Evolutionary conservation across 2,797 vertebrate species (phyloP).

Genomic region (Geotrypetes seraphini): DNA sequence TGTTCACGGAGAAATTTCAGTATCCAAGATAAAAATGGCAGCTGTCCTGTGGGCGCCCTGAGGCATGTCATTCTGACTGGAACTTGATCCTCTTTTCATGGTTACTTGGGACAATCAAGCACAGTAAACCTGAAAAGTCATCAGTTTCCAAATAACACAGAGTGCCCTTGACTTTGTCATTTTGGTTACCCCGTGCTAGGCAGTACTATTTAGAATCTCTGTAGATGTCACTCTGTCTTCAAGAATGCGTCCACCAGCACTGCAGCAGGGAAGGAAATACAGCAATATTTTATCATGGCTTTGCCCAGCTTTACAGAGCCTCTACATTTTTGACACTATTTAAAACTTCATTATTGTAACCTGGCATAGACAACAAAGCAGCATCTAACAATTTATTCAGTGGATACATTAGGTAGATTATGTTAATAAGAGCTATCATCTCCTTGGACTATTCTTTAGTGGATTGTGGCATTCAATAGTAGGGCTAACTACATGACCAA

Average conservation of each 20-base stretch:
- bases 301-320: conserved; percentile 5
- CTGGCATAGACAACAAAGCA: conserved; percentile 25
- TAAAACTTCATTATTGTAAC: conserved; percentile 26
- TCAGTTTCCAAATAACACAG: conserved; percentile 78
- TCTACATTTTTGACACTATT: conserved; percentile 23
- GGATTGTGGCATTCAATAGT: too few species aligned
- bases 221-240: conserved; percentile 98
- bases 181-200: conserved; percentile 36
- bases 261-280: conserved; percentile 6
- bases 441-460: too few species aligned
- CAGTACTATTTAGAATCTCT: conserved; percentile 70
- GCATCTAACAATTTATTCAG: conserved; percentile 24
- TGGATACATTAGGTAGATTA: conserved; percentile 17
- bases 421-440: too few species aligned
- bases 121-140: conserved; percentile 87
- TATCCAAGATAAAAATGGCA: conserved; percentile 91
- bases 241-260: conserved; percentile 55
- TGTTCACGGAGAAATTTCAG: conserved; percentile 59
- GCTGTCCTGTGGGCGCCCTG: conserved; percentile 86
- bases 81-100: conserved; percentile 87
- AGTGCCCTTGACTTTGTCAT: conserved; percentile 82
- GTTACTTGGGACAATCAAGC: conserved; percentile 83
- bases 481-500: too few species aligned
- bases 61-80: conserved; percentile 91
- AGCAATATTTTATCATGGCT: conserved; percentile 12